Conservation (phyloP, 2,888 invertebrate genomes). For the Caenorhabditis imperialis region DNA sequence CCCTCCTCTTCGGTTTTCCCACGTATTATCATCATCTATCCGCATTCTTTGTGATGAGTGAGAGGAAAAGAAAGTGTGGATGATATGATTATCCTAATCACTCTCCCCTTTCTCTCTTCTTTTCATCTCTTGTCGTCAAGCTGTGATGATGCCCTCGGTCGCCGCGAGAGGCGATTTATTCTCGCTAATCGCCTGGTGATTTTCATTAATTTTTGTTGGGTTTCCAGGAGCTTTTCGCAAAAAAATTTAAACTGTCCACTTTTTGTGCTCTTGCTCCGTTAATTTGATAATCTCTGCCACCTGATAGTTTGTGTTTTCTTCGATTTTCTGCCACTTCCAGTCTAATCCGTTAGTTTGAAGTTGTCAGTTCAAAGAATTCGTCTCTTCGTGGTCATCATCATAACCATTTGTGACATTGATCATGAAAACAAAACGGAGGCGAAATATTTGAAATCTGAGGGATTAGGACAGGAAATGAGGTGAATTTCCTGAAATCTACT, state of each 20-base stretch:
- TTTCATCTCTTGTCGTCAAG: background rate
- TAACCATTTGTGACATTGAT: constrained; percentile 3
- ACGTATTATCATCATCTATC: constrained; percentile 29
- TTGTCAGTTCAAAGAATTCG: no score
- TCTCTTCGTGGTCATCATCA: constrained; percentile 1
- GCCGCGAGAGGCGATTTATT: no score
- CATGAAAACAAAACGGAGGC: constrained; percentile 6
- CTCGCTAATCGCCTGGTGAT: no score
- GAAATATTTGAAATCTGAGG: constrained; percentile 1
- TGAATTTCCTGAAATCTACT: constrained; percentile 2
- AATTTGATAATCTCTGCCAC: no score
- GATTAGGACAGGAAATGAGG: constrained; percentile 23
- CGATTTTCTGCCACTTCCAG: no score
- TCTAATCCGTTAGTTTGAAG: no score
- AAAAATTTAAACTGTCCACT: no score
- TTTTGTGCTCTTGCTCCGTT: no score
- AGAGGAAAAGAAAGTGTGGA: constrained; percentile 42
- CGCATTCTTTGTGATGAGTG: constrained; percentile 7
- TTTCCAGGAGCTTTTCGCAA: no score
- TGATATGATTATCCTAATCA: constrained; percentile 57
- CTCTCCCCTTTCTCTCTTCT: constrained; percentile 25
- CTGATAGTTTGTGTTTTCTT: no score
- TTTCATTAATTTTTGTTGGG: no score
- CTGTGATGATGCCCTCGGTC: no score
- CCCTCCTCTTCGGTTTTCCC: constrained; percentile 1